A percentile compares a stretch with the other conserved stretches of the same genome.
These are phyloP conservation scores for Hypothenemus hampei DNA, from an alignment of 1,140 invertebrate species.

Conservation along the genomic window DNA sequence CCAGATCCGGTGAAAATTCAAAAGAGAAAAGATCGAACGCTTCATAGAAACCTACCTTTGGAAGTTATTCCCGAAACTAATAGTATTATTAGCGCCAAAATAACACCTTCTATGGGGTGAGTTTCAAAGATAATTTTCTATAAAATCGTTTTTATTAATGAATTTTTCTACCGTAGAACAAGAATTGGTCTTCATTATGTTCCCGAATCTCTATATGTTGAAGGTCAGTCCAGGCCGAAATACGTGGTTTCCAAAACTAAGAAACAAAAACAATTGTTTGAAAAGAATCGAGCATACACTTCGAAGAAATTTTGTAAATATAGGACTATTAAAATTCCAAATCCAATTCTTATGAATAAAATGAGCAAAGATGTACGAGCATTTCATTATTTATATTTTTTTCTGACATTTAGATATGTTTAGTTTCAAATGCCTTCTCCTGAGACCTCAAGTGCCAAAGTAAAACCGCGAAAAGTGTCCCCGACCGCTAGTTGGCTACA, in stretches of 20 bases:
- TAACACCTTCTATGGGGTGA: constrained; percentile 32
- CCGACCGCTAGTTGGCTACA: constrained; percentile 30
- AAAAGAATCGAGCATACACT: constrained; percentile 26
- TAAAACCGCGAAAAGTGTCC: constrained; percentile 34
- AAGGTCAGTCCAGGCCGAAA: constrained; percentile 24
- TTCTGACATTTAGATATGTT: no score
- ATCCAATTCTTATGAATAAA: constrained; percentile 23
- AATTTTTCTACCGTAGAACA: constrained; percentile 10
- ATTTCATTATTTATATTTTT: no score
- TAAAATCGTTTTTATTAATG: background rate
- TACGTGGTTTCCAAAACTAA: constrained; percentile 29
- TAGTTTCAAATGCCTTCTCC: constrained; percentile 38
- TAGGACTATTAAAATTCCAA: constrained; percentile 16
- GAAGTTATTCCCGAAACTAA: constrained; percentile 19
- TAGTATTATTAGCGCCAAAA: constrained; percentile 22
- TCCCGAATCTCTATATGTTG: constrained; percentile 3
- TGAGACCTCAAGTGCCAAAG: constrained; percentile 35
- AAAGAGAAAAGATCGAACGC: constrained; percentile 11
- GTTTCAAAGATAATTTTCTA: background rate
- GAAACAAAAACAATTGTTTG: constrained; percentile 17
- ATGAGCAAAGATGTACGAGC: constrained; percentile 23
- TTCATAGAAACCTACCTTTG: constrained; percentile 17
- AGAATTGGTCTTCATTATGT: constrained; percentile 23
- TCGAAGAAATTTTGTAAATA: constrained; percentile 32
- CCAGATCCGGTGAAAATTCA: constrained; percentile 29